Evolutionary conservation across 2,113 vertebrate genomes (phyloP), one percentile per base, ranked within the genome.

Genomic region (Oryzias celebensis): DNA sequence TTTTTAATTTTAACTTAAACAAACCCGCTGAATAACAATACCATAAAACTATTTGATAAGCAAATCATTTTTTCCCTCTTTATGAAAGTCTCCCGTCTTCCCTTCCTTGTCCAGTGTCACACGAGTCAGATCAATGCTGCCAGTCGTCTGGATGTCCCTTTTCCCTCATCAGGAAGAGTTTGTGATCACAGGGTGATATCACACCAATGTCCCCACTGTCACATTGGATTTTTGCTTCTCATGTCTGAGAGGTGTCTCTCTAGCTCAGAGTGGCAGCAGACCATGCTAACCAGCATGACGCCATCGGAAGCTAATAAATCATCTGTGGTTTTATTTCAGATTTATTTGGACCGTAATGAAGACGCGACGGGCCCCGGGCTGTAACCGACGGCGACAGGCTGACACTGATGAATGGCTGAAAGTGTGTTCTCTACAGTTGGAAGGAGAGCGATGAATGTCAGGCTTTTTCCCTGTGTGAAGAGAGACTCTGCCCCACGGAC

Each of bases 341-440:
- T 87, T 87, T 85, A 86, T 87, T 87, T 77, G 71, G 81, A 81
- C 78, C 70, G 62, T 90, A 90, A 90, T 90, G 89, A 89, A 90
- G 89, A 90, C 79, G 76, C 77, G 76, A 82, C 52, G 76, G 82
- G 81, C 81, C 83, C 82, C 64, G 17, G 86, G 89, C 86, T 45
- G 66, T 86, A 87, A 86, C 86, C 82, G 71, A 86, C 71, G 81
- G 84, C 62, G 87, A 88, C 85, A 85, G 79, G 78, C 76, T 88
- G 89, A 89, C 87, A 89, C 89, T 90, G 89, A 90, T 90, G 87
- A 89, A 90, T 90, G 89, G 85, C 79, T 84, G 80, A 87, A 88
- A 87, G 83, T 88, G 80, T 22, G 71, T 72, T 82, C 88, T 79
- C 82, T 86, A 75, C 87, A 83, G 81, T 82, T 60, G 62, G 79